phyloP scores from a whole-genome alignment of 2,888 invertebrate species.

The Leucania comma region DNA sequence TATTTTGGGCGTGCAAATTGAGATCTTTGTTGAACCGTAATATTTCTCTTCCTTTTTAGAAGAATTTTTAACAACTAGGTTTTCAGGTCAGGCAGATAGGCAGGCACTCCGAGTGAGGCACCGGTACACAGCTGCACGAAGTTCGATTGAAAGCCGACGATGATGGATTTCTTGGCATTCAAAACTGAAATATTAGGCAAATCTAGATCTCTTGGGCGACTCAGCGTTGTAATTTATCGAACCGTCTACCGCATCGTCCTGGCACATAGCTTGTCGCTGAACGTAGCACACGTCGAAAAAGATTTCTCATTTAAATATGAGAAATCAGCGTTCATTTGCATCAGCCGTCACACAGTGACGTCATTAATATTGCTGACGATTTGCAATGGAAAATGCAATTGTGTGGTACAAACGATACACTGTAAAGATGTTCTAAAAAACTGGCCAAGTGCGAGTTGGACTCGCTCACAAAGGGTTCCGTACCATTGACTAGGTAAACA shows the following conservation, averaged over 20 bases:
- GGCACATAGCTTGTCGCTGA: neutral
- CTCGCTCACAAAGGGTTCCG: too few relatives aligned
- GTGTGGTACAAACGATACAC: neutral
- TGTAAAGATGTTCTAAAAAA: too few relatives aligned
- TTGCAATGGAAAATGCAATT: slow-evolving; percentile 6
- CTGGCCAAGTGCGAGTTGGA: too few relatives aligned
- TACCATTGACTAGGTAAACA: too few relatives aligned
- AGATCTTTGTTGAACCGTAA: slow-evolving; percentile 18
- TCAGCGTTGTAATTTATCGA: too few relatives aligned
- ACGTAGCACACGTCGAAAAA: slow-evolving; percentile 7
- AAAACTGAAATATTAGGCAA: neutral
- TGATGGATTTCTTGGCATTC: neutral
- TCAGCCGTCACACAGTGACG: slow-evolving; percentile 18
- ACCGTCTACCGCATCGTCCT: neutral
- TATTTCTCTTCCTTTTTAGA: neutral
- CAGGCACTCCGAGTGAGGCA: neutral
- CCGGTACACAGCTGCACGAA: neutral
- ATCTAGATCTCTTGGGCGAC: too few relatives aligned
- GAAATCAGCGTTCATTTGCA: slow-evolving; percentile 46
- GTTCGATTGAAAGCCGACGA: neutral
- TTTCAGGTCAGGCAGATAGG: neutral
- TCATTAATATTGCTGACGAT: slow-evolving; percentile 29
- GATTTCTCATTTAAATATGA: slow-evolving; percentile 40
- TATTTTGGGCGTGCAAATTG: slow-evolving; percentile 35
- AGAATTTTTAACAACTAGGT: neutral